Evolutionary conservation across 2,113 vertebrate genomes (phyloP).

Genomic region (Pluvialis apricaria): DNA sequence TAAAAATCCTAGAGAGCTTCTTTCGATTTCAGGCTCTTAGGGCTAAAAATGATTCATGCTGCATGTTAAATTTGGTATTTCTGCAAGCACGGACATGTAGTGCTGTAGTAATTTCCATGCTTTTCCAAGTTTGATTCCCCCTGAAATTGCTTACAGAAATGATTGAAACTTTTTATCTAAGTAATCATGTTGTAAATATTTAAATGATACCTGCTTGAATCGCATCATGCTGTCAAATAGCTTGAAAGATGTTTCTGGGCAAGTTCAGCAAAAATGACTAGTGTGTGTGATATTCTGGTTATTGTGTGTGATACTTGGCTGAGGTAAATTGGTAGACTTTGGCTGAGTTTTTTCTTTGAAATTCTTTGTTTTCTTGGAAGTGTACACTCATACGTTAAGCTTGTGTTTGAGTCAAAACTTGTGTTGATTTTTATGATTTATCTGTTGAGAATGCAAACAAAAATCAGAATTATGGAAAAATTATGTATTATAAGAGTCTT

Average conservation of each 20-base stretch:
- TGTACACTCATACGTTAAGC: not conserved
- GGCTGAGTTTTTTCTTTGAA: not conserved
- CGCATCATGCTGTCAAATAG: not conserved
- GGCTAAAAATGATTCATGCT: conserved; percentile 11
- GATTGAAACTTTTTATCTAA: not conserved
- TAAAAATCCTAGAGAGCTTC: conserved; percentile 13
- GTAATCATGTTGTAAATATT: conserved; percentile 27
- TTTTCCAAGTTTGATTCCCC: not conserved
- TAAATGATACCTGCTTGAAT: not conserved
- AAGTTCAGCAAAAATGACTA: not conserved
- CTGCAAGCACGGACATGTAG: fast-evolving
- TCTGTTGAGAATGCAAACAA: not conserved
- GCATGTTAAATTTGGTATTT: conserved; percentile 2
- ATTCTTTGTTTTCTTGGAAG: not conserved
- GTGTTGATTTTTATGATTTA: not conserved
- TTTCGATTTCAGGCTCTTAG: conserved; percentile 15
- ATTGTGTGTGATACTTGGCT: not conserved
- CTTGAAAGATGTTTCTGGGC: not conserved
- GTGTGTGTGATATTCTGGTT: not conserved
- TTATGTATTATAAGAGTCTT: not conserved
- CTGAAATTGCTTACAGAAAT: not conserved
- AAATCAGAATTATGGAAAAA: not conserved
- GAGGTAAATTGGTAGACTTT: not conserved
- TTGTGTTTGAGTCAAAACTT: not conserved
- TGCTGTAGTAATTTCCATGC: not conserved